Evolutionary conservation across 2,888 invertebrate species (phyloP).

Genomic region (Beris morrisii): DNA sequence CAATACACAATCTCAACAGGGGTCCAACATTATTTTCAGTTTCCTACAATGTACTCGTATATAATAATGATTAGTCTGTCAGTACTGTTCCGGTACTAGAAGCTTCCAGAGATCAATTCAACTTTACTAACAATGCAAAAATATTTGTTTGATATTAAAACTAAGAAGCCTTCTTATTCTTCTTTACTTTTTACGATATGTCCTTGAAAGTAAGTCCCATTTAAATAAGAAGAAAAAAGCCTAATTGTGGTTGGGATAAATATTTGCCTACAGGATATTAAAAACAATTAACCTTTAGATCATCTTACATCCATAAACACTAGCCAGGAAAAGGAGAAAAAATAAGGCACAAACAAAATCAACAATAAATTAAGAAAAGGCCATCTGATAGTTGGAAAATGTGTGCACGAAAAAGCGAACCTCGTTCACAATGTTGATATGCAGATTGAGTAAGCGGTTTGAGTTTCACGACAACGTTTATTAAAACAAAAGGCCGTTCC

Average conservation of each 20-base stretch:
- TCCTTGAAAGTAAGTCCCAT: slow-evolving; percentile 22
- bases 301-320: slow-evolving; percentile 31
- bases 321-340: background rate
- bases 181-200: background rate
- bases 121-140: too few relatives aligned
- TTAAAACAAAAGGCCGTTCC: slow-evolving; percentile 32
- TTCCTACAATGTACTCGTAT: too few relatives aligned
- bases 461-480: slow-evolving; percentile 32
- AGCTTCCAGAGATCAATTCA: too few relatives aligned
- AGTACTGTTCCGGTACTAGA: too few relatives aligned
- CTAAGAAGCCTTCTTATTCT: slow-evolving; percentile 25
- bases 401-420: slow-evolving; percentile 16
- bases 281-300: slow-evolving; percentile 39
- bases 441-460: slow-evolving; percentile 31
- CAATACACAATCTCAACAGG: too few relatives aligned
- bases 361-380: too few relatives aligned
- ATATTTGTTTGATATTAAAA: background rate
- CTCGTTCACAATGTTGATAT: slow-evolving; percentile 22
- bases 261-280: slow-evolving; percentile 38
- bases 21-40: too few relatives aligned
- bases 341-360: too few relatives aligned
- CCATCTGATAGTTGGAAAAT: background rate
- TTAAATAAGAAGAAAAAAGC: slow-evolving; percentile 18
- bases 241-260: slow-evolving; percentile 37
- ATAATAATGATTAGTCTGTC: too few relatives aligned